Evolutionary conservation across 2,113 vertebrate species (phyloP), one percentile per base, ranked within the genome.

Genomic region (Phalacrocorax aristotelis): DNA sequence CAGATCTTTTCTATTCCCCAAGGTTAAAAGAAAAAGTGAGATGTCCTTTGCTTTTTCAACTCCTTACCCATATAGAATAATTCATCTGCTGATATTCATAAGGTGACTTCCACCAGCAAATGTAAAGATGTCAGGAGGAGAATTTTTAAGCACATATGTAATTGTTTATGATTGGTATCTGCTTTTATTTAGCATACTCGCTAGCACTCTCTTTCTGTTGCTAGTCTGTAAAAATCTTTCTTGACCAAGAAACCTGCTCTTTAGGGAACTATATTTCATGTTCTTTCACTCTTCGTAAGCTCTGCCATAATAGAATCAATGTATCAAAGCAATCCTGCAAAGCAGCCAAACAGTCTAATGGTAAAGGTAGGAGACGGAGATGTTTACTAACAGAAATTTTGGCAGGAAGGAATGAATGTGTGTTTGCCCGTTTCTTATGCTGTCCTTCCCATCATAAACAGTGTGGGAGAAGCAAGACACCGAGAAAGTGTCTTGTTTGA

Each of bases 1-100:
- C 97, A 98, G 97, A 98, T 98, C 96, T 95, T 95, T 96, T 76
- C 90, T 93, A 29, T 93, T 98, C 92, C 64, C 95, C 98, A 98
- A 98, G 98, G 98, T 98, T 98, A 98, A 98, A 98, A 95, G 94
- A 95, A 97, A 29, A 84, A 96, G 92, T 91, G 96, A 98, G 97
- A 98, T 98, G 97, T 98, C 98, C 97, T 97, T 97, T 97, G 96
- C 81, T 97, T 98, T 97, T 96, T 88, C 80, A 87, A 92, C 89
- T 97, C 93, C 84, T 97, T 97, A 92, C 77, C 94, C 92, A 94
- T 96, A 96, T 65, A 97, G 97, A 98, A 97, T 98, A 98, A 98
- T 98, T 98, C 97, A 98, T 98, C 96, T 98, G 87, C 96, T 97
- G 96, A 96, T 97, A 97, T 88, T 97, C 93, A 93, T 97, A 97